Evolutionary conservation across 2,888 invertebrate species (phyloP), one percentile per base, ranked within the genome.

Genomic region (Drosophila flavopinicola): DNA sequence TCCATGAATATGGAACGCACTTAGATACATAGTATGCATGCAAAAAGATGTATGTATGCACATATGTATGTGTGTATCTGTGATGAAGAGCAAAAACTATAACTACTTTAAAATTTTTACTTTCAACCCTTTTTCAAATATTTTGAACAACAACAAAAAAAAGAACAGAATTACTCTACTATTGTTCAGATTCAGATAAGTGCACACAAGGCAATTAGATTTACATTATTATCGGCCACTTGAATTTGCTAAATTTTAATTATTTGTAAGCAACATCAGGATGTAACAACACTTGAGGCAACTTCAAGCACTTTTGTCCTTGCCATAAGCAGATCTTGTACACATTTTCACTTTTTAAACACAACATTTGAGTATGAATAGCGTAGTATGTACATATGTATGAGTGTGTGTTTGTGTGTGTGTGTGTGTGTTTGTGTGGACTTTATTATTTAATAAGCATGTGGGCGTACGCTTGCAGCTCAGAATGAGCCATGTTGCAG

Each of bases 401-500:
- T 64, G 6, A 15, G 35, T n/a, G 30, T 13, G 27, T 23, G 27
- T 15, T 42, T 15, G 17, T 41, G 23, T 30, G 20, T 30, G 35
- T 49, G 47, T 59, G 63, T 52, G 52, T 45, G 53, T 49, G 79
- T 58, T 65, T 45, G 66, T 48, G 58, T 54, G 63, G 56, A 54
- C 63, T 64, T 75, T 83, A 75, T 75, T 85, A 61, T 69, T 84
- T 73, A 77, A 79, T 83, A 83, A 66, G 64, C 74, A 70, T 77
- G 85, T 84, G 66, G 85, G 58, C 56, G 68, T 54, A 44, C 49
- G 33, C 57, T 42, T 37, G 42, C 27, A 54, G 41, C 33, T 47
- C 54, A 52, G 51, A 63, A 52, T 52, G 58, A 58, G 64, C 39
- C 57, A 67, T 73, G 68, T 67, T 71, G 45, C 63, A 63, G 64